Evolutionary conservation across 2,113 vertebrate genomes (phyloP).

Genomic region (Chaetodon auriga): DNA sequence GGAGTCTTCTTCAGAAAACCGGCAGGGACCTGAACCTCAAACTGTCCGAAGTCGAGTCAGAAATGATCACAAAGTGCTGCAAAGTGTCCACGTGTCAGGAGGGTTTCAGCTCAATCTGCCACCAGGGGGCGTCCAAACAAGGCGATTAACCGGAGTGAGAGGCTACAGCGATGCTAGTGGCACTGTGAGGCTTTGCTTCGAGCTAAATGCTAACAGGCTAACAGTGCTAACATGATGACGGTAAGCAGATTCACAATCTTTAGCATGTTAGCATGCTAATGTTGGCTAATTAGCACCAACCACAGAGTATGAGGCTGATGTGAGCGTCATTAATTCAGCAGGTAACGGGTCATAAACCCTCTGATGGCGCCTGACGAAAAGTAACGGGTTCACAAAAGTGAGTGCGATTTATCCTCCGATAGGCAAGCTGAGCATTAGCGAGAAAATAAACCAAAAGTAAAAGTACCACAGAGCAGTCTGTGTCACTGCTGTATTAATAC

Average conservation of each 20-base stretch:
- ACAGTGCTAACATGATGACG: background rate
- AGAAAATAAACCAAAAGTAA: no score
- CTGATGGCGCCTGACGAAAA: no score
- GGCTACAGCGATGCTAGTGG: background rate
- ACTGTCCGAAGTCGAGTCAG: background rate
- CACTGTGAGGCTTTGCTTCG: background rate
- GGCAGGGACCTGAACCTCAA: background rate
- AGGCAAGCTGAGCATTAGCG: no score
- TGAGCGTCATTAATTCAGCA: no score
- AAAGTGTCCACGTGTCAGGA: background rate
- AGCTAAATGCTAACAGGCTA: background rate
- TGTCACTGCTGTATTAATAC: no score
- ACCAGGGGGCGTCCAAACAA: background rate
- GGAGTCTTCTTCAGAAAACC: background rate
- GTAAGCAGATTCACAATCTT: background rate
- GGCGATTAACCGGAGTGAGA: background rate
- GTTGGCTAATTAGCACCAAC: no score
- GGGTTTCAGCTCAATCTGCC: background rate
- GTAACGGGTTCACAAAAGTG: no score
- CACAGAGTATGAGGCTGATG: no score
- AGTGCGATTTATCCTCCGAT: no score
- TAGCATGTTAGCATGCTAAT: no score
- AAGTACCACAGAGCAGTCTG: no score
- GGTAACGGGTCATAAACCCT: no score
- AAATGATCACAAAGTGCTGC: slow-evolving; percentile 3